Evolutionary conservation across 2,113 vertebrate species (phyloP).

Genomic region (Miniopterus natalensis): DNA sequence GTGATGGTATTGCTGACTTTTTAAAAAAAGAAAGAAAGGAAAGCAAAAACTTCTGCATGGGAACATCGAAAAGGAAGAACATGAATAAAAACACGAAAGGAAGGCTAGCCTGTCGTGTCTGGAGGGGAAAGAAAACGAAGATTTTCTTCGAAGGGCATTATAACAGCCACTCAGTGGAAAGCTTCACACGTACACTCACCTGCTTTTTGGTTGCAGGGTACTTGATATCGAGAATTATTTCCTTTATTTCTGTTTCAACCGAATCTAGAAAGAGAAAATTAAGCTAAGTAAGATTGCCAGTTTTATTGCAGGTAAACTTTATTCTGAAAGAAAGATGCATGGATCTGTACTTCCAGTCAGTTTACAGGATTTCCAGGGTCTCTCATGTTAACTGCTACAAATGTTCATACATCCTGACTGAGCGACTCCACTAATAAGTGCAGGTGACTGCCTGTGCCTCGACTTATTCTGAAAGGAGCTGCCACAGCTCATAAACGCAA

Average conservation of each 20-base stretch:
- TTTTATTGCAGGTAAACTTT: background rate
- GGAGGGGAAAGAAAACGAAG: background rate
- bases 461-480: background rate
- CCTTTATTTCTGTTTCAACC: constrained; percentile 94
- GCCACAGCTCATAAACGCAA: background rate
- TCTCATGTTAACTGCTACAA: background rate
- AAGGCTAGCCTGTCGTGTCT: background rate
- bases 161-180: background rate
- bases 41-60: background rate
- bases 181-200: constrained; percentile 84
- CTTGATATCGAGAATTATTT: constrained; percentile 95
- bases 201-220: constrained; percentile 97
- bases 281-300: background rate
- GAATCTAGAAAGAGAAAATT: constrained; percentile 88
- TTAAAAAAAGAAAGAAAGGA: background rate
- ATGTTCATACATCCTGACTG: background rate
- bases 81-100: background rate
- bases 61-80: background rate
- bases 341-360: background rate
- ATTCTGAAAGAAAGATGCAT: background rate
- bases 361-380: background rate
- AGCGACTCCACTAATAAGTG: background rate
- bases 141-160: background rate
- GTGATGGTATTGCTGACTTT: background rate
- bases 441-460: background rate